These are phyloP conservation scores for Picus viridis DNA, from an alignment of 2,797 vertebrate genomes.

Conservation along the genomic window DNA sequence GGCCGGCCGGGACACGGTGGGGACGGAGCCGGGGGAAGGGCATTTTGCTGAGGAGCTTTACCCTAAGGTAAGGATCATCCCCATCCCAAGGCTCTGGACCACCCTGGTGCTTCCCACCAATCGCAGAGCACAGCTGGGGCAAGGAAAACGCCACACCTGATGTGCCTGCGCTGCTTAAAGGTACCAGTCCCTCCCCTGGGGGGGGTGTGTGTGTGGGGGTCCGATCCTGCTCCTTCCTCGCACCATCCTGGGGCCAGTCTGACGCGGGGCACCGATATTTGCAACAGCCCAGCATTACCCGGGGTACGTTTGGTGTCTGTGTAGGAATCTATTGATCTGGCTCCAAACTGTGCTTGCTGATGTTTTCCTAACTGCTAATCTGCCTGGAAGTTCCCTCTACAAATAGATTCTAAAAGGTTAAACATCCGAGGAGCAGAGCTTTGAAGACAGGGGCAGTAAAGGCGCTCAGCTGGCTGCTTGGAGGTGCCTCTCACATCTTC, in stretches of 20 bases:
- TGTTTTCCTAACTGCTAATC: background rate
- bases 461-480: background rate
- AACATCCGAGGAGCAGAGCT: fast-evolving
- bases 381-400: background rate
- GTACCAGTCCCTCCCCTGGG: background rate
- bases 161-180: fast-evolving
- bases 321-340: background rate
- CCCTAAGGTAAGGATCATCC: background rate
- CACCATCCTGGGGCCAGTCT: background rate
- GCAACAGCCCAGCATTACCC: background rate
- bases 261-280: fast-evolving
- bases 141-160: fast-evolving
- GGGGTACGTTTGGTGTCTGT: too few species aligned
- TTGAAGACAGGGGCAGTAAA: background rate
- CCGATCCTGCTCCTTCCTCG: background rate
- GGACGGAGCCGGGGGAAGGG: background rate
- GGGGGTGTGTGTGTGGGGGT: too few species aligned
- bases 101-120: background rate
- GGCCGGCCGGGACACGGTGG: too few species aligned
- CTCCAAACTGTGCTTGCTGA: background rate
- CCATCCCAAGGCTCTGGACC: fast-evolving
- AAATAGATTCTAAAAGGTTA: background rate
- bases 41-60: background rate
- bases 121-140: background rate
- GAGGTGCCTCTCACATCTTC: background rate